These are phyloP conservation scores for Todus mexicanus DNA, from an alignment of 2,797 vertebrate species.

Conservation along the genomic window DNA sequence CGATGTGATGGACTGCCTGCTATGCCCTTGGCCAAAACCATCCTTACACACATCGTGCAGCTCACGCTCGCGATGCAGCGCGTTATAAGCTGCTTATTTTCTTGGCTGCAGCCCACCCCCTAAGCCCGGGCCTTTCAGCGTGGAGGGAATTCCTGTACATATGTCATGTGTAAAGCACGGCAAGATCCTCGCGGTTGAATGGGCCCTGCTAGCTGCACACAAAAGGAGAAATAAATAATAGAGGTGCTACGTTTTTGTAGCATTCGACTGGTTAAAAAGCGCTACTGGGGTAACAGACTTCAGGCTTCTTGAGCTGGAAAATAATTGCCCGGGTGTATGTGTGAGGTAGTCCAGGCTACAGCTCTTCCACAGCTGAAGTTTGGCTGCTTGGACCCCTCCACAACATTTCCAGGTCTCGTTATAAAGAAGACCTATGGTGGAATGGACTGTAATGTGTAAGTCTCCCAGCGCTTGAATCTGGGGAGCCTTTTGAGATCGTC, in stretches of 20 bases:
- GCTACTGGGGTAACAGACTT: neutral
- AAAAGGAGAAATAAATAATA: neutral
- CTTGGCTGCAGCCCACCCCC: slow-evolving; percentile 6
- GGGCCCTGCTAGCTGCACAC: neutral
- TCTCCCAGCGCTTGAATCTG: neutral
- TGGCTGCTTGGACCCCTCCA: neutral
- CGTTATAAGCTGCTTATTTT: slow-evolving; percentile 34
- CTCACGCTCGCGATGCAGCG: neutral
- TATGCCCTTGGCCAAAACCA: slow-evolving; percentile 20
- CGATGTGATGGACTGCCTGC: neutral
- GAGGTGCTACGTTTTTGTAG: neutral
- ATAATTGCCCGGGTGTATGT: rapidly evolving
- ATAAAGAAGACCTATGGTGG: neutral
- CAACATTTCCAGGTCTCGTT: neutral
- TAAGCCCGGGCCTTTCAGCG: neutral
- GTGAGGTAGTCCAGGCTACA: neutral
- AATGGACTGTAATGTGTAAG: neutral
- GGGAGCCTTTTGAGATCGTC: neutral
- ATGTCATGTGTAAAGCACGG: neutral
- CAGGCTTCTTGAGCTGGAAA: neutral
- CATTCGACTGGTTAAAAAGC: neutral
- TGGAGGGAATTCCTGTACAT: slow-evolving; percentile 18
- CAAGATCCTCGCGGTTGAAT: neutral
- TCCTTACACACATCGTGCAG: neutral
- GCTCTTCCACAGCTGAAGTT: neutral